These are phyloP conservation scores for Limnephilus auricula DNA, from an alignment of 2,888 invertebrate species.

Conservation along the genomic window DNA sequence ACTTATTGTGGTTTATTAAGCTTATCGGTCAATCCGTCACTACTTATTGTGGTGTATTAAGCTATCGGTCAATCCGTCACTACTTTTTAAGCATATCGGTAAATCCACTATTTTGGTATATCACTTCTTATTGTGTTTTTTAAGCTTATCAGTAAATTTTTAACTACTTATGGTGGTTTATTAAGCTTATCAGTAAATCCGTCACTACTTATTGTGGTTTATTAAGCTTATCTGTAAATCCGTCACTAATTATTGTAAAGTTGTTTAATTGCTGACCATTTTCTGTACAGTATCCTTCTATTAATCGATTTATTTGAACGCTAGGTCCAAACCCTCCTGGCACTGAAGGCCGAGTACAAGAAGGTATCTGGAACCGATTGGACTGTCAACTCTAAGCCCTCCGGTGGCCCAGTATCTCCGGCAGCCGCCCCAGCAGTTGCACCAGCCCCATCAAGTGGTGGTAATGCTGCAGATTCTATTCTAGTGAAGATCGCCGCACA, in stretches of 20 bases:
- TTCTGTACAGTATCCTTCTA: neutral
- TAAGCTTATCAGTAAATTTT: too few species aligned
- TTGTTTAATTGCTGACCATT: neutral
- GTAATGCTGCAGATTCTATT: slow-evolving; percentile 38
- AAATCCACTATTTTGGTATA: too few species aligned
- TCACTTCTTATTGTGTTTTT: too few species aligned
- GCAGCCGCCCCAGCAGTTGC: slow-evolving; percentile 59
- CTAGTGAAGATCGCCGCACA: slow-evolving; percentile 76
- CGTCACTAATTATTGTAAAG: neutral
- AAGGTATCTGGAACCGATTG: slow-evolving; percentile 79
- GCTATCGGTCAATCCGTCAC: too few species aligned
- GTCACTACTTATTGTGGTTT: neutral
- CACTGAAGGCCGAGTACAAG: slow-evolving; percentile 84
- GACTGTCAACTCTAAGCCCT: slow-evolving; percentile 70
- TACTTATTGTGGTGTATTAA: neutral
- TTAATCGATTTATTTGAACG: neutral
- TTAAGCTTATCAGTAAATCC: too few species aligned
- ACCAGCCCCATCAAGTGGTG: slow-evolving; percentile 46
- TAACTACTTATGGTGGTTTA: neutral
- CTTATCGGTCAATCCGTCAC: too few species aligned
- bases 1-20: neutral
- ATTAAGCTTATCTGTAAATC: too few species aligned
- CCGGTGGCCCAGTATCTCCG: neutral
- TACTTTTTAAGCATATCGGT: too few species aligned
- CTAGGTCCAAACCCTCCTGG: slow-evolving; percentile 74